Percentiles rank a stretch among this genome's conserved stretches.
Conservation (phyloP, 2,113 vertebrate species). For the Laticauda colubrina region DNA sequence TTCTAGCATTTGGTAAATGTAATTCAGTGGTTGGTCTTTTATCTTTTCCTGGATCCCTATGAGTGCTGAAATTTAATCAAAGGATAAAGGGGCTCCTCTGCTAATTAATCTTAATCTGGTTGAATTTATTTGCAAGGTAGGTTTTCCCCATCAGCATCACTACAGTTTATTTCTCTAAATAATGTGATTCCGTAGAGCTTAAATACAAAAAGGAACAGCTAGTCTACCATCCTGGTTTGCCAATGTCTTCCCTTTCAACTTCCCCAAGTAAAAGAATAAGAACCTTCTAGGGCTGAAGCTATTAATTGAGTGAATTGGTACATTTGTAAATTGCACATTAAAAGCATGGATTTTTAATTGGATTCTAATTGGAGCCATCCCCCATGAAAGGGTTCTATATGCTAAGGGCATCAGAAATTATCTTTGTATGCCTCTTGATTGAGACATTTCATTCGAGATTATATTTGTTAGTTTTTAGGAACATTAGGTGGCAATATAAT, state of each 20-base stretch:
- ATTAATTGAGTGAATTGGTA: slow-evolving; percentile 33
- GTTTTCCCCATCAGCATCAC: not conserved
- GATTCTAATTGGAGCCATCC: slow-evolving; percentile 33
- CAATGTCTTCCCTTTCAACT: slow-evolving; percentile 10
- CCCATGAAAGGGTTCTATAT: slow-evolving; percentile 25
- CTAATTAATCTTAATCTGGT: not conserved
- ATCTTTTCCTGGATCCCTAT: not conserved
- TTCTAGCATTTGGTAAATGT: not conserved
- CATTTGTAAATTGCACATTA: slow-evolving; percentile 39
- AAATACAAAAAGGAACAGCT: not conserved
- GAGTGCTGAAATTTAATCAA: not conserved
- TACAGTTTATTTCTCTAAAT: not conserved
- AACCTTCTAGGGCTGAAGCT: slow-evolving; percentile 28
- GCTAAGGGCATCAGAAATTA: slow-evolving; percentile 34
- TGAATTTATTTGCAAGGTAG: not conserved
- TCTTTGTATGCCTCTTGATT: slow-evolving; percentile 28
- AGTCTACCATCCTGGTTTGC: not conserved
- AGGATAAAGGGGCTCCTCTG: not conserved
- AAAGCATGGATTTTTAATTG: slow-evolving; percentile 35
- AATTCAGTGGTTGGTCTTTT: not conserved
- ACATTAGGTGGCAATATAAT: slow-evolving; percentile 28
- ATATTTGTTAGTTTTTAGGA: slow-evolving; percentile 30
- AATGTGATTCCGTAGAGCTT: not conserved
- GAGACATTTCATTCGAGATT: slow-evolving; percentile 14
- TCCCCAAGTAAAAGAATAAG: slow-evolving; percentile 6